phyloP scores from a whole-genome alignment of 2,113 vertebrate genomes.

The Orycteropus afer region DNA sequence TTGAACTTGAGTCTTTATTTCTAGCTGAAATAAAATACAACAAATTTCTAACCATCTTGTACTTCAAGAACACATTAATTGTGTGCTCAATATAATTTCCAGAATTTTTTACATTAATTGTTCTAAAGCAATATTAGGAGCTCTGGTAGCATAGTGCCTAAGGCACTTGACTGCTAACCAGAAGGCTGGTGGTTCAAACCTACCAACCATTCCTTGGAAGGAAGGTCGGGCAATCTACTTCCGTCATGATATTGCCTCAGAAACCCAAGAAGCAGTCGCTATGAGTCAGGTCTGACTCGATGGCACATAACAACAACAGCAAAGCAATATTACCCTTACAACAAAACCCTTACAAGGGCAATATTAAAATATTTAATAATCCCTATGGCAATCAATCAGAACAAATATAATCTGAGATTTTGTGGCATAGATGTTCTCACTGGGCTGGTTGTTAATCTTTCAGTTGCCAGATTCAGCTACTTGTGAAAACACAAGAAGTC shows the following conservation, averaged over 20 bases:
- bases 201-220: too few relatives aligned
- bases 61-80: background rate
- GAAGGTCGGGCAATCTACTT: too few relatives aligned
- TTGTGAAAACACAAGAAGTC: background rate
- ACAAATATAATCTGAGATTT: background rate
- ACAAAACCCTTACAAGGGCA: background rate
- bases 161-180: too few relatives aligned
- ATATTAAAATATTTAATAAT: background rate
- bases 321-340: too few relatives aligned
- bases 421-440: background rate
- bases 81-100: background rate
- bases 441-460: background rate
- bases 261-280: too few relatives aligned
- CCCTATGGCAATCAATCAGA: background rate
- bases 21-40: background rate
- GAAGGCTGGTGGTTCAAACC: too few relatives aligned
- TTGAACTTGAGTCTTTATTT: conserved; percentile 9
- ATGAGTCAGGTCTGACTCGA: too few relatives aligned
- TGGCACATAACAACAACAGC: too few relatives aligned
- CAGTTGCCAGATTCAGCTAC: background rate
- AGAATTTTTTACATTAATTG: background rate
- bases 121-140: too few relatives aligned
- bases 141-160: too few relatives aligned
- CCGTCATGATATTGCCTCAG: too few relatives aligned
- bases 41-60: background rate